Evolutionary conservation across 1,140 invertebrate genomes (phyloP).

Genomic region (Melanaphis sacchari): DNA sequence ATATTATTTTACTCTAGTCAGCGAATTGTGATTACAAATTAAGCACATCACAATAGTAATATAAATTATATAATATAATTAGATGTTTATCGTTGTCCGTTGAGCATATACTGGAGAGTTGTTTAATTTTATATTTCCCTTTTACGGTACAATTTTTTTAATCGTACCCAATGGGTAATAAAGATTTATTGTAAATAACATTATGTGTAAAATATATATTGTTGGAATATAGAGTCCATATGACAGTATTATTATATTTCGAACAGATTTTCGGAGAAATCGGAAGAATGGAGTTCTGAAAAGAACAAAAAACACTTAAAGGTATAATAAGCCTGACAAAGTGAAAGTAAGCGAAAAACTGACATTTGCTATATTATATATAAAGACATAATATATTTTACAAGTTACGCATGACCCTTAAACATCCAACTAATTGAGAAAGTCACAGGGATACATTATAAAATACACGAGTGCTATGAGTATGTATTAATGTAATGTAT

Average conservation of each 20-base stretch:
- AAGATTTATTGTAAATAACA: not conserved
- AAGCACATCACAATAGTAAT: too few relatives aligned
- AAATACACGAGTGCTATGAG: not conserved
- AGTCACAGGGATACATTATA: not conserved
- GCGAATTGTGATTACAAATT: too few relatives aligned
- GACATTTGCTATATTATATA: not conserved
- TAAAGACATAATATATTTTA: not conserved
- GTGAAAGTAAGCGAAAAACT: not conserved
- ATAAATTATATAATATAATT: too few relatives aligned
- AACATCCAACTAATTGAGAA: not conserved
- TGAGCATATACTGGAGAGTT: not conserved
- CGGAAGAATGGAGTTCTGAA: not conserved
- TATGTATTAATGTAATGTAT: not conserved
- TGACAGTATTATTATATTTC: not conserved
- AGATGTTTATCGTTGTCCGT: too few relatives aligned
- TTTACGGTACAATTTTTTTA: not conserved
- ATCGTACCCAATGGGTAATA: not conserved
- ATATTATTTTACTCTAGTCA: too few relatives aligned
- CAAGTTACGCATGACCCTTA: not conserved
- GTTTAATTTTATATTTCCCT: not conserved
- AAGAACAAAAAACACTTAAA: not conserved
- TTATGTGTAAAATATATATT: not conserved
- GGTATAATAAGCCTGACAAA: not conserved
- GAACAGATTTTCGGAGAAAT: not conserved
- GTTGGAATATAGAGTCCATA: not conserved